Base-by-base conservation (phyloP, 2,888 invertebrate genomes). In the Allygus modestus region DNA sequence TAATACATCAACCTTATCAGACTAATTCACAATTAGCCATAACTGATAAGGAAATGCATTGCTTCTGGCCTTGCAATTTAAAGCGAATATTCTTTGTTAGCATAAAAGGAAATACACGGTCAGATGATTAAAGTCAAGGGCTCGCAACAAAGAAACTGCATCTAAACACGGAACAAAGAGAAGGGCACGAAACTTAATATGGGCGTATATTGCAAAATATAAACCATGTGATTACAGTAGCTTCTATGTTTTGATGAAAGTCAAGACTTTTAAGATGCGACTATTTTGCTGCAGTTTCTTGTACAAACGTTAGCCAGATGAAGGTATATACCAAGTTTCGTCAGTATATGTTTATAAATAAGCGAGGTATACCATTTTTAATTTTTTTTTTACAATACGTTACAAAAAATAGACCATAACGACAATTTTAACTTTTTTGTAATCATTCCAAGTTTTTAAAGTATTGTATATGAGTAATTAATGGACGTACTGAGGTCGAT, bases 61-160 rank as follows among this genome's bases (percentile, higher is more conserved):
- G 58, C 58, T 23, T 7, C 58, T 58, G 23, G 20, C 58, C 58
- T 58, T 58, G 58, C 58, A 58, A 15, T 58, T 58, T 58, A 58
- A 23, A 58, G 58, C 0, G 58, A 58, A 58, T 58, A 58, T 23
- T 5, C 58, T 46, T 46, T 11, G 46, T 46, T 17, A 2, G 46
- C 46, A 46, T 15, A 46, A 46, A 46, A 46, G 46, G 37, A 37
- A 37, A 37, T 23, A 20, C 58, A 58, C 23, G 58, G 58, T 58
- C 58, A 58, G 58, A 46, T 15, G 5, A 58, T 58, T 58, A 58
- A 26, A 58, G 58, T 58, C 58, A 58, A 58, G 58, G 58, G 58
- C 58, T 58, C 20, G 58, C 5, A 58, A 58, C 58, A 58, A 58
- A 23, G 58, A 58, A 23, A 23, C 20, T 23, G 15, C 20, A 23